These are phyloP conservation scores for Typhlichthys eigenmanni DNA, from an alignment of 2,797 vertebrate genomes.

Conservation along the genomic window DNA sequence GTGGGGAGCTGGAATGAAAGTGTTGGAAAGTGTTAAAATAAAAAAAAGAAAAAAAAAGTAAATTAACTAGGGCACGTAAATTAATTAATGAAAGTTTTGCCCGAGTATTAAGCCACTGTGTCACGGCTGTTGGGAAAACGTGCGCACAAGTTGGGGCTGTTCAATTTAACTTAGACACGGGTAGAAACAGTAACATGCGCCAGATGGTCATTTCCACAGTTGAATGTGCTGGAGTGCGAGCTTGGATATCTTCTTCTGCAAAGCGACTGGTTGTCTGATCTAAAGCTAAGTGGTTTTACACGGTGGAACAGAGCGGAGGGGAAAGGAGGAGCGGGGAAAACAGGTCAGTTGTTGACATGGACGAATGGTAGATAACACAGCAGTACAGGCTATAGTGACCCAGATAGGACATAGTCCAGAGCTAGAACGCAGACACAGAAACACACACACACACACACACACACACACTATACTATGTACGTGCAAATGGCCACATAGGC, in stretches of 20 bases:
- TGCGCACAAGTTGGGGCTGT: constrained; percentile 5
- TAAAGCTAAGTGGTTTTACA: constrained; percentile 68
- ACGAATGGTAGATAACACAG: constrained; percentile 61
- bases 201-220: constrained; percentile 58
- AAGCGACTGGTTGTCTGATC: constrained; percentile 62
- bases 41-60: too few species aligned
- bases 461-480: constrained; percentile 1
- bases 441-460: constrained; percentile 7
- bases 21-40: too few species aligned
- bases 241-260: constrained; percentile 48
- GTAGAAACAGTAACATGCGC: constrained; percentile 29
- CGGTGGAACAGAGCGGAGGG: constrained; percentile 43
- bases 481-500: background rate
- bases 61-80: too few species aligned
- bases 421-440: constrained; percentile 5
- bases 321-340: constrained; percentile 47
- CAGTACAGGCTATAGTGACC: constrained; percentile 60
- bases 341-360: constrained; percentile 75
- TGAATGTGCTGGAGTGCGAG: constrained; percentile 66
- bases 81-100: constrained; percentile 3
- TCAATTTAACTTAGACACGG: constrained; percentile 26
- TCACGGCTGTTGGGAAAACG: too few species aligned
- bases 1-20: too few species aligned
- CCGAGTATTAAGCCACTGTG: background rate
- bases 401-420: constrained; percentile 57